Evolutionary conservation across 2,113 vertebrate genomes (phyloP).

Genomic region (Cochlearius cochlearius): DNA sequence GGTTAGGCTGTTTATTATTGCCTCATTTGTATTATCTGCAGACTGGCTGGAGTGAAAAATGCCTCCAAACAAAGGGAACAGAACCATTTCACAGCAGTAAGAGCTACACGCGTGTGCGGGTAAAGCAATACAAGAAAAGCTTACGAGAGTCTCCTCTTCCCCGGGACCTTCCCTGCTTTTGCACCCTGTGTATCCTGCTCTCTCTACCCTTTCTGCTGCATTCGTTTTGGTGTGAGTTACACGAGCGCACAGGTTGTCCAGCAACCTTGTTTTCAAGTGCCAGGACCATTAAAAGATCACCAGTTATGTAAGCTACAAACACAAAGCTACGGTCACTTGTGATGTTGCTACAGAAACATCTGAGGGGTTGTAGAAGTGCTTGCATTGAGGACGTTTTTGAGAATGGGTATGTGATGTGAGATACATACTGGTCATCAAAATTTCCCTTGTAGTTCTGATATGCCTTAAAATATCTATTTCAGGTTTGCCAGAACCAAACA

Average conservation of each 20-base stretch:
- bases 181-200: background rate
- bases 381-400: background rate
- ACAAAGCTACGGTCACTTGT: background rate
- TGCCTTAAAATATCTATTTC: background rate
- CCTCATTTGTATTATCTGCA: background rate
- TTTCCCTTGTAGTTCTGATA: background rate
- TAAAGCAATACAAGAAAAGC: background rate
- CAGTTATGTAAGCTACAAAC: background rate
- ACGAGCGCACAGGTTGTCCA: background rate
- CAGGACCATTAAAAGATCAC: background rate
- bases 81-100: background rate
- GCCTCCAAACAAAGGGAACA: background rate
- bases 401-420: background rate
- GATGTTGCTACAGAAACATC: background rate
- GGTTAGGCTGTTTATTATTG: background rate
- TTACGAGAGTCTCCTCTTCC: background rate
- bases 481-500: conserved; percentile 92
- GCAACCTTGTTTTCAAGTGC: background rate
- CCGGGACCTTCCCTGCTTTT: background rate
- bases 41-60: background rate
- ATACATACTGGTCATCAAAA: background rate
- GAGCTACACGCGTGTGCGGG: rapidly evolving
- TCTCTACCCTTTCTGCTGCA: background rate
- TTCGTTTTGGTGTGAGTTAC: background rate
- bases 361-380: background rate